Base-by-base conservation (phyloP, 2,888 invertebrate genomes). In the Drosophila paramelanica region DNA sequence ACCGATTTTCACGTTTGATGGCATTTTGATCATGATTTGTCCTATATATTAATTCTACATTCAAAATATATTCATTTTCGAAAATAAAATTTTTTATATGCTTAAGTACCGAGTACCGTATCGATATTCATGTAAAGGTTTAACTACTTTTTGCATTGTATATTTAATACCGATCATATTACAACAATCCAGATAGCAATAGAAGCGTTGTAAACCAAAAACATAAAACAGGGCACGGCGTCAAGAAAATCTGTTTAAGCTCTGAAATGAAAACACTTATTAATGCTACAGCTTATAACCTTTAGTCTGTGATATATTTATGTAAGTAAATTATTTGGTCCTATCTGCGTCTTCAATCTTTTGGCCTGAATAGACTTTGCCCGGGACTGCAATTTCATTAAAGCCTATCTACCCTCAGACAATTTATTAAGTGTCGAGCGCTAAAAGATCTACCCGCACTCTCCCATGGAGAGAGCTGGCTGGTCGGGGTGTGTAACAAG, bases 361-460 rank as follows among this genome's bases (percentile, higher is more conserved):
- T 13, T 20, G 27, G 27, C 27, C 17, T 47, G 53, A 53, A 60
- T 61, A 56, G 59, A 56, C 58, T 52, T 49, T 49, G 33, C 45
- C 31, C 39, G 17, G 23, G 14, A 23, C 43, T 72, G 64, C 67
- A 82, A 85, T 85, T 82, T 82, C 80, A 81, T 86, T 81, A 82
- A 73, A 76, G 80, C 83, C 77, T 65, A 67, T 59, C 65, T 49
- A 43, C 53, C 58, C 55, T 50, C 85, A 39, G 76, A 76, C 85
- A 82, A 82, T 82, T 84, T 82, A 88, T 84, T 79, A 84, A 82
- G 81, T 82, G 81, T 87, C 82, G 82, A 88, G 88, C 73, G 67
- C 72, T 75, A 66, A 75, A 64, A 81, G 55, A 61, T 72, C 58
- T 51, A 5, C 20, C 20, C 23, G 13, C 42, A 45, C 45, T 50